Base-by-base conservation (phyloP, 1,140 invertebrate species). In the Zeugodacus cucurbitae region DNA sequence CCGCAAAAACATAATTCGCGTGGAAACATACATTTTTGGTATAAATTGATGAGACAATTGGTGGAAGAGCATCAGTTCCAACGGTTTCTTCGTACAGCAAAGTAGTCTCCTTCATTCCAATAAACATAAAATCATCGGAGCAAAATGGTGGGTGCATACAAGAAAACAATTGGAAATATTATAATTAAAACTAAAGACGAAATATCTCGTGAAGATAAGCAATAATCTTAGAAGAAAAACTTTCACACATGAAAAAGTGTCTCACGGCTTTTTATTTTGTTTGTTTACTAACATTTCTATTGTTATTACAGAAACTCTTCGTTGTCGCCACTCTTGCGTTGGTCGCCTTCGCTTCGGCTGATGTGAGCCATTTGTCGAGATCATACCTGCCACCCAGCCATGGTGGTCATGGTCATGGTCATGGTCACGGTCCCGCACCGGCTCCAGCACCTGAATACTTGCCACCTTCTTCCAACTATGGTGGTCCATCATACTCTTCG, bases 1-100 rank as follows among this genome's bases (percentile, higher is more conserved):
- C 26, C 1, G 37, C 44, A 29, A 22, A 62, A 86, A 41, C 22
- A 34, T 11, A 34, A 59, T 58, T 37, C 2, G 29, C 26, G 17
- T 59, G 54, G 59, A 86, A 91, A 89, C 89, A 54, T 89, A 90
- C 88, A 88, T 59, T 89, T 62, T 90, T 89, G 87, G 91, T 93
- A 93, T 93, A 93, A 93, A 93, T 93, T 91, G 90, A 74, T 89
- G 89, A 90, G 89, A 88, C 87, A 90, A 89, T 90, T 87, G 87
- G 90, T 90, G 90, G 91, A 91, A 90, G 91, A 91, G 90, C 91
- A 93, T 93, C 92, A 93, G 92, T 93, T 92, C 90, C 90, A 91
- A 89, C 89, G 90, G 90, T 91, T 89, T 90, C 90, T 91, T 93
- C 90, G 90, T 91, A 89, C 90, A 91, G 92, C 57, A 67, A 78